A percentile compares a stretch with the other conserved stretches of the same genome.
These are phyloP conservation scores for Xylocopa sonorina DNA, from an alignment of 1,140 invertebrate species.

Conservation along the genomic window DNA sequence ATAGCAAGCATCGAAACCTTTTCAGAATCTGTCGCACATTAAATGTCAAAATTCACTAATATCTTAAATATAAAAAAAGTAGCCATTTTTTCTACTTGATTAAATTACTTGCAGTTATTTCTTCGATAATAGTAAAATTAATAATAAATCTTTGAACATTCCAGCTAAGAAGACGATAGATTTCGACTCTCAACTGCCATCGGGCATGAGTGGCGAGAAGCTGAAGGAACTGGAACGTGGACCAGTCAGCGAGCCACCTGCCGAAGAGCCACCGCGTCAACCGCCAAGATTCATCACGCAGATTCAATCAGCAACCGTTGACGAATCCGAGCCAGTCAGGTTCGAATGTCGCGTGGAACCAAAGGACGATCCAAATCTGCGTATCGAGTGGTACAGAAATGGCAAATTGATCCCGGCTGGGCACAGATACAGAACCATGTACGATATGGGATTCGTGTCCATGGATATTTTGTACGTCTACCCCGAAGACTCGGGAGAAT, in stretches of 20 bases:
- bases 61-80: too few species aligned
- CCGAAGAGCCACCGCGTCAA: constrained; percentile 86
- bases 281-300: constrained; percentile 94
- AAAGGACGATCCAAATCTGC: constrained; percentile 95
- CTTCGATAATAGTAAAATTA: background rate
- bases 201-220: constrained; percentile 95
- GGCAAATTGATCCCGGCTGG: constrained; percentile 93
- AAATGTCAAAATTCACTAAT: too few species aligned
- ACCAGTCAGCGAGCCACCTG: constrained; percentile 86
- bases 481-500: constrained; percentile 96
- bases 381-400: constrained; percentile 96
- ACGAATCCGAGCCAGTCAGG: constrained; percentile 94
- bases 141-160: constrained; percentile 1
- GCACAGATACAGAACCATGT: constrained; percentile 94
- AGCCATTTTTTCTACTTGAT: too few species aligned
- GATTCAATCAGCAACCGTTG: constrained; percentile 90
- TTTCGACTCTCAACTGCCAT: constrained; percentile 94
- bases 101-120: background rate
- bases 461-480: constrained; percentile 97
- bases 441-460: constrained; percentile 97
- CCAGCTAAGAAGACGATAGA: constrained; percentile 93
- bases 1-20: too few species aligned
- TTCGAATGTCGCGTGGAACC: constrained; percentile 98
- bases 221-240: constrained; percentile 95
- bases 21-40: too few species aligned